phyloP scores from a whole-genome alignment of 2,888 invertebrate species.

The Drosophila infuscata region DNA sequence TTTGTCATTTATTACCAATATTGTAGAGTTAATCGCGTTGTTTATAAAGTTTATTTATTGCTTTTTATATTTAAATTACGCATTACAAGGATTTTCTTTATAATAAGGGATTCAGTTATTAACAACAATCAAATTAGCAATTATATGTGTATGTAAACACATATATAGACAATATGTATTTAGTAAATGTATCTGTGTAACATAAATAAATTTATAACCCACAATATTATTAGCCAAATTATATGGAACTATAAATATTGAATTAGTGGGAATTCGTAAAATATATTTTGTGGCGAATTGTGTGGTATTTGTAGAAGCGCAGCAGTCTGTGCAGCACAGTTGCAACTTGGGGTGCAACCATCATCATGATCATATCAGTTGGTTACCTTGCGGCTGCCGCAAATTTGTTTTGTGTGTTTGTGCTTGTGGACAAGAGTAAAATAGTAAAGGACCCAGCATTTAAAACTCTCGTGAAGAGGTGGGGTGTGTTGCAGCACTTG shows the following conservation, averaged over 20 bases:
- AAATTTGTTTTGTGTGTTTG: slow-evolving; percentile 13
- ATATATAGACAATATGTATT: neutral
- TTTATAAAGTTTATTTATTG: neutral
- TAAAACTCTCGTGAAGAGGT: slow-evolving; percentile 5
- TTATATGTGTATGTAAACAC: neutral
- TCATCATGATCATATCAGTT: slow-evolving; percentile 7
- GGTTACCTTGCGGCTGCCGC: slow-evolving; percentile 10
- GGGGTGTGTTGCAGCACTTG: slow-evolving; percentile 21
- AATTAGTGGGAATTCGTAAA: slow-evolving; percentile 2
- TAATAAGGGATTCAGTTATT: neutral
- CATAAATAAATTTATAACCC: neutral
- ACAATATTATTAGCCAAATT: neutral
- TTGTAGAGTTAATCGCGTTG: neutral
- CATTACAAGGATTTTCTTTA: neutral
- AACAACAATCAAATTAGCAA: neutral
- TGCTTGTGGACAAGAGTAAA: neutral
- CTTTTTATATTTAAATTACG: too few relatives aligned
- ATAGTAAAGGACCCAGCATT: neutral
- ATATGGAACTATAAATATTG: slow-evolving; percentile 1
- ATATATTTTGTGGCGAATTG: slow-evolving; percentile 7
- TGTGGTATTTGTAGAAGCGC: neutral
- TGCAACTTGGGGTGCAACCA: slow-evolving; percentile 7
- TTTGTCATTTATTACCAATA: neutral
- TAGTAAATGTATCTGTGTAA: neutral
- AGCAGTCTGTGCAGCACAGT: neutral